A percentile compares a stretch with the other conserved stretches of the same genome.
Evolutionary conservation across 2,888 invertebrate species (phyloP).

Genomic region (Andrena trimmerana): DNA sequence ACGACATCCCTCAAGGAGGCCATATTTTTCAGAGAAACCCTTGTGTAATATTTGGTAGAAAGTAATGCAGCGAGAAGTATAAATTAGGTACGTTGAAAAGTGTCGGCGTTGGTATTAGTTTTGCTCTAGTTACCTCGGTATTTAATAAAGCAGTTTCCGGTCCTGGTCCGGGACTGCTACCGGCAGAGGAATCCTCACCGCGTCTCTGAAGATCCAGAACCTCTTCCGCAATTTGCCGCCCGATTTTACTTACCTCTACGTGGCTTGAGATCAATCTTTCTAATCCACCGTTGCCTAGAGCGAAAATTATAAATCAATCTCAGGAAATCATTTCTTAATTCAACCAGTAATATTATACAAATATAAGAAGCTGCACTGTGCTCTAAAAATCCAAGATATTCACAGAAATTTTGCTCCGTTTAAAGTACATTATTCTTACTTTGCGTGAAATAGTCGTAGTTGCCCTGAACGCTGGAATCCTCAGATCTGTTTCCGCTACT

Average conservation of each 20-base stretch:
- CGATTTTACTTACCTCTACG: constrained; percentile 94
- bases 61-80: background rate
- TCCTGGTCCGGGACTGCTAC: constrained; percentile 83
- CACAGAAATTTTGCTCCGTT: background rate
- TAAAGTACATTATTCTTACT: constrained; percentile 81
- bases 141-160: constrained; percentile 83
- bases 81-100: background rate
- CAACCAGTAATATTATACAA: background rate
- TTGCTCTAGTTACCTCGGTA: constrained; percentile 79
- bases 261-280: constrained; percentile 91
- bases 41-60: no score
- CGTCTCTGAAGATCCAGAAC: constrained; percentile 88
- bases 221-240: constrained; percentile 93
- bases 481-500: constrained; percentile 85
- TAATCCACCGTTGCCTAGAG: constrained; percentile 87
- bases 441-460: constrained; percentile 87
- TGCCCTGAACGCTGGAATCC: constrained; percentile 84
- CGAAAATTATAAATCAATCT: background rate
- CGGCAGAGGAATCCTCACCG: constrained; percentile 86
- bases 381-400: background rate
- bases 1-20: no score
- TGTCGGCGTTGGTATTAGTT: background rate
- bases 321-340: constrained; percentile 2
- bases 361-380: background rate
- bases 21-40: no score